phyloP scores from a whole-genome alignment of 2,113 vertebrate species.

The Puffinus mauretanicus region DNA sequence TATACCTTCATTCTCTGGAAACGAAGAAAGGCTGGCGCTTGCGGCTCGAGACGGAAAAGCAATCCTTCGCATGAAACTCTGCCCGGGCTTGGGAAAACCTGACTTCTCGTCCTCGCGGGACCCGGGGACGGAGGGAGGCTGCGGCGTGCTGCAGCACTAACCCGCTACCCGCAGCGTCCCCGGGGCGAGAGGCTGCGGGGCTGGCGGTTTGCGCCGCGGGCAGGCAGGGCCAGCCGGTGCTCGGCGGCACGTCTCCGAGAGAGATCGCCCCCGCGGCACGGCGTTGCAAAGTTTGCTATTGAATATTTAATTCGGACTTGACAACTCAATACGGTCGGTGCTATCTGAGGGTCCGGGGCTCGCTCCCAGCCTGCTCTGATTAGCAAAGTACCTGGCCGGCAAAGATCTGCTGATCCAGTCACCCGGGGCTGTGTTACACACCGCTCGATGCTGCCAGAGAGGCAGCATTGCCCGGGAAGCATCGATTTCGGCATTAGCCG shows the following conservation, averaged over 20 bases:
- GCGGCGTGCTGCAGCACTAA: neutral
- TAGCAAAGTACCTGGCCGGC: constrained; percentile 49
- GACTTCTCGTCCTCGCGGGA: accelerated
- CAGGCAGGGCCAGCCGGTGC: neutral
- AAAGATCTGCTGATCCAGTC: constrained; percentile 43
- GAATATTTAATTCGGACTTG: constrained; percentile 62
- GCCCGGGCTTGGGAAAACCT: accelerated
- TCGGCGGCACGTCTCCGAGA: neutral
- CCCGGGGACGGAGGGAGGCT: accelerated
- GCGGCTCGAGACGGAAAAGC: accelerated
- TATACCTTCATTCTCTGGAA: neutral
- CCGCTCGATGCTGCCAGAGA: constrained; percentile 1
- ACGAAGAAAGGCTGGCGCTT: neutral
- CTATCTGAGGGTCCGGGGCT: constrained; percentile 2
- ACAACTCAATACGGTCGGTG: constrained; percentile 35
- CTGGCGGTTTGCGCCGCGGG: accelerated
- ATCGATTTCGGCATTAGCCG: constrained; percentile 76
- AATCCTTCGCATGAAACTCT: neutral
- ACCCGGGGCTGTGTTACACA: neutral
- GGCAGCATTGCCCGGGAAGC: constrained; percentile 66
- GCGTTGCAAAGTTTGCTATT: neutral
- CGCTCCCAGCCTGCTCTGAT: constrained; percentile 47
- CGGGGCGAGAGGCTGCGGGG: neutral
- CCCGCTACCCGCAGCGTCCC: accelerated
- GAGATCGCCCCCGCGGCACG: accelerated